Evolutionary conservation across 2,888 invertebrate species (phyloP).

Genomic region (Rhagophthalmus giganteus): DNA sequence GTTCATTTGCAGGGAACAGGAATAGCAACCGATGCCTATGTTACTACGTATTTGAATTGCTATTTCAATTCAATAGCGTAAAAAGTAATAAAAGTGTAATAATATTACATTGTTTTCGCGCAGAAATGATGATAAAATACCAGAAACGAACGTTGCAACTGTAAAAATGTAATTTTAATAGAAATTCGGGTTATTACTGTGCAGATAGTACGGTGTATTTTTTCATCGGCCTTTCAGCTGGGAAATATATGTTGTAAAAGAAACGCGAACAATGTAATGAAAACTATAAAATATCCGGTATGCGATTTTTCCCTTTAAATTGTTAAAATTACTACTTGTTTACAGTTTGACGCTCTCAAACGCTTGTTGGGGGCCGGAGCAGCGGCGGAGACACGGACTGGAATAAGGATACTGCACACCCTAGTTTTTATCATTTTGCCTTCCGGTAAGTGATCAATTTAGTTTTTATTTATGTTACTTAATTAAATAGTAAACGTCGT

Average conservation of each 20-base stretch:
- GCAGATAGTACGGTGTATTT: slow-evolving; percentile 41
- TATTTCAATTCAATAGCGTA: slow-evolving; percentile 46
- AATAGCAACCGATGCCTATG: slow-evolving; percentile 15
- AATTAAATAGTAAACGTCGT: no score
- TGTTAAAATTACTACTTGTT: slow-evolving; percentile 42
- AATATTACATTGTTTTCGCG: slow-evolving; percentile 51
- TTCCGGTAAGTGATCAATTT: slow-evolving; percentile 23
- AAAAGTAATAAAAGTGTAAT: slow-evolving; percentile 48
- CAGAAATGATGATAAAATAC: slow-evolving; percentile 50
- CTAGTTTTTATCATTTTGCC: slow-evolving; percentile 7
- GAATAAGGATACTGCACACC: slow-evolving; percentile 29
- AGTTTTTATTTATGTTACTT: not conserved
- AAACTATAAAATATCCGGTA: slow-evolving; percentile 44
- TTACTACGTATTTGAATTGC: slow-evolving; percentile 20
- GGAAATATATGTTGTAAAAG: slow-evolving; percentile 41
- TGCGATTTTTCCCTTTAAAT: slow-evolving; percentile 32
- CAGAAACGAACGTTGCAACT: slow-evolving; percentile 48
- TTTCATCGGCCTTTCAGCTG: slow-evolving; percentile 43
- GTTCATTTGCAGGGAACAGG: slow-evolving; percentile 3
- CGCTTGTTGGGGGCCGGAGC: slow-evolving; percentile 27
- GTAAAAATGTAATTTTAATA: slow-evolving; percentile 51
- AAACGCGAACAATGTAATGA: slow-evolving; percentile 44
- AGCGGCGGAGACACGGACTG: slow-evolving; percentile 30
- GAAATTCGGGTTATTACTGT: slow-evolving; percentile 44
- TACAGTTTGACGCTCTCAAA: slow-evolving; percentile 35